Percentiles rank a stretch among this genome's conserved stretches.
Conservation (phyloP, 2,797 vertebrate species). For the Hapalemur alaotrensis region DNA sequence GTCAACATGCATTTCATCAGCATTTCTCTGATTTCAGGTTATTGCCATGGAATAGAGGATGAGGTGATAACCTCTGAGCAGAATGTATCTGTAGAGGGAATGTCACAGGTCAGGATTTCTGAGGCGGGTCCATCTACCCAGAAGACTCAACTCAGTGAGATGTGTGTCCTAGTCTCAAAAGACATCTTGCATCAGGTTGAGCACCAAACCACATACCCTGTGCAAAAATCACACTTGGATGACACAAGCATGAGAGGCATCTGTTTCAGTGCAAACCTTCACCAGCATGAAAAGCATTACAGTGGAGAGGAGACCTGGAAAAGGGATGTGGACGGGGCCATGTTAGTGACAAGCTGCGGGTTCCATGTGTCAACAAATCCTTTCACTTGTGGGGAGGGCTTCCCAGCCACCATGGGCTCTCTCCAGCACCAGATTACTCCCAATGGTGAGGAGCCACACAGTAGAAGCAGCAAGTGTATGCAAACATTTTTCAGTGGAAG, state of each 20-base stretch:
- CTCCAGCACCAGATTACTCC: background rate
- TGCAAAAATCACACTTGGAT: background rate
- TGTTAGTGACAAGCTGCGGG: background rate
- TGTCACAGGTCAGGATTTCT: background rate
- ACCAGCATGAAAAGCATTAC: background rate
- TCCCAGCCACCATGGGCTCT: background rate
- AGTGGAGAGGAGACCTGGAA: background rate
- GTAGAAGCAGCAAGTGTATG: background rate
- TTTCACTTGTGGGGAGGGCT: background rate
- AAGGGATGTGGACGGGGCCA: background rate
- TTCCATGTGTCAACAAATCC: background rate
- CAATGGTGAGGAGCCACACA: background rate
- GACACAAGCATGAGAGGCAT: background rate
- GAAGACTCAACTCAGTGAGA: background rate
- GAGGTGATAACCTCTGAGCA: background rate
- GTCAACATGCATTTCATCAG: background rate
- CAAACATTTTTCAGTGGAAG: background rate
- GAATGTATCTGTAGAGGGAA: background rate
- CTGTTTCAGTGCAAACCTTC: background rate
- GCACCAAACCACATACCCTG: background rate
- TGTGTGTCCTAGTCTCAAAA: background rate
- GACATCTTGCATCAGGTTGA: background rate
- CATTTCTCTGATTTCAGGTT: slow-evolving; percentile 30
- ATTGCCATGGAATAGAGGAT: background rate
- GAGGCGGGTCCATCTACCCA: background rate